Base-by-base conservation (phyloP, 2,888 invertebrate species). In the Dryobotodes eremita region DNA sequence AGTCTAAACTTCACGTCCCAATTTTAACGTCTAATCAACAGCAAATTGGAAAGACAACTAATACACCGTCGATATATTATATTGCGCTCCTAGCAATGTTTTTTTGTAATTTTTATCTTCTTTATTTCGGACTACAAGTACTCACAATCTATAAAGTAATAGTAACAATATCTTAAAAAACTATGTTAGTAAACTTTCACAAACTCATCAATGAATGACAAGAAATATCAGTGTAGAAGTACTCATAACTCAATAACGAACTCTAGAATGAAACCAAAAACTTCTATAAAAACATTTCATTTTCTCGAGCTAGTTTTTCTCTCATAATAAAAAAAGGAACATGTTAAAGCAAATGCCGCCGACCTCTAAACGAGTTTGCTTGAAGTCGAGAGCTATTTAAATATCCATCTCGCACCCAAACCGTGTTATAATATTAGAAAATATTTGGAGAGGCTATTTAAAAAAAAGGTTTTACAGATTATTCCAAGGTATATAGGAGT, bases 341-440 rank as follows among this genome's bases (percentile, higher is more conserved):
- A 59, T 68, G 62, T 62, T 64, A 66, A 75, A 71, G 50, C 42
- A 48, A 82, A 80, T 71, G 50, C 64, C 55, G 64, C 15, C 65
- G 36, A 57, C 50, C 71, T 59, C 59, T 87, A 79, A 87, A 62
- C 59, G 79, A 86, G 71, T 87, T 86, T 87, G 36, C 62, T 55
- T 55, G 46, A 79, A 76, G 71, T 85, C 75, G 70, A 75, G 73
- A 74, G 75, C 85, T 66, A 84, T 87, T 87, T 86, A 84, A 87
- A 84, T 84, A 81, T 78, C 81, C 78, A 87, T 86, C 66, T 84
- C 85, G 62, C 31, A 4, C n/a, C 84, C 42, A 62, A 79, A 76
- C 48, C 50, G 26, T 68, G 69, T 85, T 84, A 86, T n/a, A 66
- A 86, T n/a, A 66, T 26, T 6, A 55, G 23, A 71, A 71, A 75